phyloP scores from a whole-genome alignment of 2,113 vertebrate genomes.

The human region GRCh38 chr1:29978001-29978500 shows the following conservation, averaged over 20 bases:
- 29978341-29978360: background rate
- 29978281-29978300: background rate
- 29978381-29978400: background rate
- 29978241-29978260: background rate
- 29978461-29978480: background rate
- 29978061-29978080: constrained; percentile 2
- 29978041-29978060: background rate
- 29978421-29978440: background rate
- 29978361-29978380: background rate
- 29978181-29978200: background rate
- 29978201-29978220: background rate
- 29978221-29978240: background rate
- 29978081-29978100: constrained; percentile 29
- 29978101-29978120: background rate
- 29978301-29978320: background rate
- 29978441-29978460: background rate
- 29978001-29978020: background rate
- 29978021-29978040: constrained; percentile 26
- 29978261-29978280: background rate
- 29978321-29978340: background rate
- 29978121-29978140: background rate
- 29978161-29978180: background rate
- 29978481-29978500: background rate
- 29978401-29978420: background rate
- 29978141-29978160: background rate